phyloP scores from a whole-genome alignment of 2,113 vertebrate genomes.

The Prunella fulvescens region DNA sequence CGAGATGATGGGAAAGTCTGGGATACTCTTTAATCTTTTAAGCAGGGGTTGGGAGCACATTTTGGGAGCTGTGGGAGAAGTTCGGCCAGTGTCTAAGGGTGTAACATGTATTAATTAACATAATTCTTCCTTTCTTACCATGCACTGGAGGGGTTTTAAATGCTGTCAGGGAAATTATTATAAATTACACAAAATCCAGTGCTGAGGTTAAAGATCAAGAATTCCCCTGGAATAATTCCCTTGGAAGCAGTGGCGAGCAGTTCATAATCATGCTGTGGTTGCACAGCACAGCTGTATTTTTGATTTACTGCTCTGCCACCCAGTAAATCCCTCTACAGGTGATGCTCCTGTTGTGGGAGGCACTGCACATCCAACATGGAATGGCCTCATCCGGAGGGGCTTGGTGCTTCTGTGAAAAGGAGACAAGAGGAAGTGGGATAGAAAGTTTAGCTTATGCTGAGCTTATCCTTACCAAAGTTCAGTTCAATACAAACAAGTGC shows the following conservation, averaged over 20 bases:
- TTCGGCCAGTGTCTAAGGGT: background rate
- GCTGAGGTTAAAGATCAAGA: background rate
- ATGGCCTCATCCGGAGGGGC: background rate
- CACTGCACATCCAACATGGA: background rate
- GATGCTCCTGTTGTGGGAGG: background rate
- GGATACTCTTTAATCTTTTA: background rate
- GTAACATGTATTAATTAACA: background rate
- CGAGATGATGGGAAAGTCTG: background rate
- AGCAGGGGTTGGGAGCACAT: background rate
- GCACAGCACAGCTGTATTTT: too few relatives aligned
- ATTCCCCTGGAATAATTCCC: background rate
- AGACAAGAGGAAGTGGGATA: background rate
- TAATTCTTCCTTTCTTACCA: background rate
- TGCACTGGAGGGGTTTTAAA: background rate
- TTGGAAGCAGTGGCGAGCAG: background rate
- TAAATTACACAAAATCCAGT: background rate
- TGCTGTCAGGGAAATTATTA: rapidly evolving
- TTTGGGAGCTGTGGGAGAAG: background rate
- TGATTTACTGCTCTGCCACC: background rate
- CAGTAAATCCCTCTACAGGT: background rate
- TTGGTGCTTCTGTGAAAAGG: background rate
- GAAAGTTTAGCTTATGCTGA: background rate
- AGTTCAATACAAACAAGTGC: background rate
- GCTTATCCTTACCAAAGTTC: background rate
- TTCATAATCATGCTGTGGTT: background rate